These are phyloP conservation scores for Capitulum mitella DNA, from an alignment of 2,888 invertebrate species.

Conservation along the genomic window DNA sequence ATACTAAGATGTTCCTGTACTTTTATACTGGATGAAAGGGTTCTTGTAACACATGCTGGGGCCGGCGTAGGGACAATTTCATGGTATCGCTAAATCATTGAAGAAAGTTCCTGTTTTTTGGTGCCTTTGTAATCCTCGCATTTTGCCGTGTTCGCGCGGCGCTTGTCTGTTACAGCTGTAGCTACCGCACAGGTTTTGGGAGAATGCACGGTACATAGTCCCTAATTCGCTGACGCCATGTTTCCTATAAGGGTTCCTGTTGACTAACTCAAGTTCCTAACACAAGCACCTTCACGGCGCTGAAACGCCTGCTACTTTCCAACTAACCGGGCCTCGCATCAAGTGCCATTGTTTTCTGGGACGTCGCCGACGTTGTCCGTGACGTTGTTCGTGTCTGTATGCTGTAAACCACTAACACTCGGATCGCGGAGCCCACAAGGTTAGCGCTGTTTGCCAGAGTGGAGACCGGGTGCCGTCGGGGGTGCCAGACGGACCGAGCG, in stretches of 20 bases:
- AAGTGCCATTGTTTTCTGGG: slow-evolving; percentile 16
- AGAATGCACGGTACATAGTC: slow-evolving; percentile 22
- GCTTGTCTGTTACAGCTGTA: slow-evolving; percentile 7
- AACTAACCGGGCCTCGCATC: slow-evolving; percentile 25
- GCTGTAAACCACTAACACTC: background rate
- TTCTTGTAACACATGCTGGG: slow-evolving; percentile 2
- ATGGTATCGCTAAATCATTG: slow-evolving; percentile 6
- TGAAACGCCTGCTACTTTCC: background rate
- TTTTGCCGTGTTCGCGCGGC: background rate
- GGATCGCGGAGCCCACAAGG: background rate
- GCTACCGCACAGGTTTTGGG: slow-evolving; percentile 10
- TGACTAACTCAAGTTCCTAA: slow-evolving; percentile 25
- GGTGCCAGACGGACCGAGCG: background rate
- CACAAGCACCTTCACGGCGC: slow-evolving; percentile 12
- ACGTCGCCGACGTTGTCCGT: background rate
- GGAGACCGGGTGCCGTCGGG: background rate
- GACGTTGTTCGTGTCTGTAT: background rate
- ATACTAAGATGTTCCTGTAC: slow-evolving; percentile 28
- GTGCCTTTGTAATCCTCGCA: slow-evolving; percentile 24
- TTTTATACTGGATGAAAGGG: slow-evolving; percentile 25
- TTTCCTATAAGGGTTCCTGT: slow-evolving; percentile 23
- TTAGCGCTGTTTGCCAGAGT: background rate
- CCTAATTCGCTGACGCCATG: slow-evolving; percentile 15
- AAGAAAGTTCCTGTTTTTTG: slow-evolving; percentile 24
- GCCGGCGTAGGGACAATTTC: slow-evolving; percentile 16